These are phyloP conservation scores for Liolophura sinensis DNA, from an alignment of 1,140 invertebrate genomes.

Conservation along the genomic window DNA sequence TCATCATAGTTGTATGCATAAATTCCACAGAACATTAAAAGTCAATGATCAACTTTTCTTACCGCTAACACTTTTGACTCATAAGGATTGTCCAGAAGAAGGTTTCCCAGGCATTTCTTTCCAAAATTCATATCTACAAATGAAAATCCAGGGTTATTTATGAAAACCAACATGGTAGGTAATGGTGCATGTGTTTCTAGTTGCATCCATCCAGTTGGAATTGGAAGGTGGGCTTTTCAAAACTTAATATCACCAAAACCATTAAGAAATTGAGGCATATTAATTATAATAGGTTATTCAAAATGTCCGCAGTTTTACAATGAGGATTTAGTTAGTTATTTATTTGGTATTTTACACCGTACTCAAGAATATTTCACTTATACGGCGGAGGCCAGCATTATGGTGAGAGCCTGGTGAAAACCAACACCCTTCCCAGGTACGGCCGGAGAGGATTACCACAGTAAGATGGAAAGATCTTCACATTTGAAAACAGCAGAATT, in stretches of 20 bases:
- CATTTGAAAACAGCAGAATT: too few species aligned
- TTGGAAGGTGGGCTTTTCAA: neutral
- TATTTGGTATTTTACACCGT: neutral
- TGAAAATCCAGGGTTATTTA: slow-evolving; percentile 24
- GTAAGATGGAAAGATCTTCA: too few species aligned
- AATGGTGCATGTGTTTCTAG: neutral
- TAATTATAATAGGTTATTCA: neutral
- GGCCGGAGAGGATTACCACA: too few species aligned
- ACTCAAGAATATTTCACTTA: neutral
- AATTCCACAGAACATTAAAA: slow-evolving; percentile 3
- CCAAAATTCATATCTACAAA: slow-evolving; percentile 51
- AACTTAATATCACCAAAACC: neutral
- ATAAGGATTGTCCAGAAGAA: slow-evolving; percentile 48
- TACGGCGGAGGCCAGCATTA: too few species aligned
- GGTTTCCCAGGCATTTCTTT: slow-evolving; percentile 35
- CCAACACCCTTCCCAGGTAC: too few species aligned
- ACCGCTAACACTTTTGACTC: slow-evolving; percentile 54
- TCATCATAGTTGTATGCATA: too few species aligned
- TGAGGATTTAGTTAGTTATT: too few species aligned
- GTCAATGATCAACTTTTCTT: slow-evolving; percentile 5
- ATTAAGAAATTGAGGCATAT: neutral
- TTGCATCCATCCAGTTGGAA: neutral
- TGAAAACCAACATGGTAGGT: slow-evolving; percentile 48
- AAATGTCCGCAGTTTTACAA: neutral
- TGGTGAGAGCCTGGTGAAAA: neutral